Conservation (phyloP, 1,140 invertebrate genomes). For the Andrena cerasifolii region DNA sequence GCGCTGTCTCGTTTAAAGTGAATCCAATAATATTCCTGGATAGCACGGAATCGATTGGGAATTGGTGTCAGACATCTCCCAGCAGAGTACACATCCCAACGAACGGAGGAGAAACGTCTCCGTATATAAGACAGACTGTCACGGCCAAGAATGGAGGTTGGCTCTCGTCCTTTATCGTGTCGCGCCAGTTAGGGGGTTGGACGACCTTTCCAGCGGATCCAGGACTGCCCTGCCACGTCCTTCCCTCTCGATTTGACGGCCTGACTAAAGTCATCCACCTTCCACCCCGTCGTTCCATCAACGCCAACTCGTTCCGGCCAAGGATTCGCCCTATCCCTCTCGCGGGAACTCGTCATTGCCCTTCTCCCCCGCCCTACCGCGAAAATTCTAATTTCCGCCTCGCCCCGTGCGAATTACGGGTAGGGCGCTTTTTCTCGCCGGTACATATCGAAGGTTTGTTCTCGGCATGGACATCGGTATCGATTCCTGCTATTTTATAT, state of each 20-base stretch:
- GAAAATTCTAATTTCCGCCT: slow-evolving; percentile 52
- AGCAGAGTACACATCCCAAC: neutral
- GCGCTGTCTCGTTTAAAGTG: neutral
- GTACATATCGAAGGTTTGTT: neutral
- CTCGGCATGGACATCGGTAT: neutral
- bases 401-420: slow-evolving; percentile 2
- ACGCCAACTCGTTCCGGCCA: slow-evolving; percentile 55
- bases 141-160: slow-evolving; percentile 44
- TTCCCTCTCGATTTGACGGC: slow-evolving; percentile 61
- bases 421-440: neutral
- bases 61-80: neutral
- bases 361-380: neutral
- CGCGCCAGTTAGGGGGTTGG: slow-evolving; percentile 45
- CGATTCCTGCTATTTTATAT: neutral
- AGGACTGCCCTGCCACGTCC: slow-evolving; percentile 22
- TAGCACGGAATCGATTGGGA: neutral
- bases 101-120: slow-evolving; percentile 10
- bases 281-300: slow-evolving; percentile 57
- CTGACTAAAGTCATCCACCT: slow-evolving; percentile 49
- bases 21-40: neutral
- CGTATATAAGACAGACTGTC: slow-evolving; percentile 57
- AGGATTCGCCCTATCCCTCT: slow-evolving; percentile 40
- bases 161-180: slow-evolving; percentile 56
- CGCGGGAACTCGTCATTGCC: neutral
- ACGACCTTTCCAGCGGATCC: slow-evolving; percentile 50